These are phyloP conservation scores for Cyprinodon diabolis DNA, from an alignment of 2,797 vertebrate genomes.

Conservation along the genomic window DNA sequence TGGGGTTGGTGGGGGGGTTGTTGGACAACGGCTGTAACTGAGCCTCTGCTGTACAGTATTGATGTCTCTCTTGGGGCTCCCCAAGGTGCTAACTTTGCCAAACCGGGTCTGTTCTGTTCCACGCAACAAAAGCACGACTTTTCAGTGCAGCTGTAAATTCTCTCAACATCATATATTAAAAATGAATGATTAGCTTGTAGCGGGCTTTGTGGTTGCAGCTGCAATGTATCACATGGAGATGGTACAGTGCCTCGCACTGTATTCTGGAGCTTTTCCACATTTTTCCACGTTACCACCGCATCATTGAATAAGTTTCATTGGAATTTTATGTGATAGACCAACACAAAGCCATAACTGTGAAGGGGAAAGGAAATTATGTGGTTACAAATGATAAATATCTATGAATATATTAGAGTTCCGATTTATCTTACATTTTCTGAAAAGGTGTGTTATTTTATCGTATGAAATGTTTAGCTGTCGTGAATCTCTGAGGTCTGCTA, in stretches of 20 bases:
- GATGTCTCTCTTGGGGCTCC: slow-evolving; percentile 46
- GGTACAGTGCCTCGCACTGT: not conserved
- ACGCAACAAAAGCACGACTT: slow-evolving; percentile 27
- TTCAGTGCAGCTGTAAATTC: slow-evolving; percentile 59
- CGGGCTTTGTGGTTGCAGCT: slow-evolving; percentile 14
- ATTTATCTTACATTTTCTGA: too few relatives aligned
- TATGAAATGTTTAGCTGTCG: too few relatives aligned
- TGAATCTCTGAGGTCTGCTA: too few relatives aligned
- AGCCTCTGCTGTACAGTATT: not conserved
- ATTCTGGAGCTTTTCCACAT: not conserved
- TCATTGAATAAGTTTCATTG: not conserved
- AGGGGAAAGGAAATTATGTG: too few relatives aligned
- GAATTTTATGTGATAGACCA: not conserved
- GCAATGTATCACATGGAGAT: slow-evolving; percentile 15
- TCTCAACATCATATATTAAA: slow-evolving; percentile 33
- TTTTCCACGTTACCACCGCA: not conserved
- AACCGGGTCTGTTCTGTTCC: slow-evolving; percentile 59
- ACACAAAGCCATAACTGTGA: not conserved
- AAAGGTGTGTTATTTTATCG: too few relatives aligned
- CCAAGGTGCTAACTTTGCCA: slow-evolving; percentile 59
- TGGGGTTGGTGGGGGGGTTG: not conserved
- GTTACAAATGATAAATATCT: too few relatives aligned
- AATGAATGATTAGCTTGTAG: slow-evolving; percentile 23
- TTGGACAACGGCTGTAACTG: slow-evolving; percentile 33
- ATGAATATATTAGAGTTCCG: too few relatives aligned